Evolutionary conservation across 2,113 vertebrate genomes (phyloP).

Genomic region (Saguinus midas): DNA sequence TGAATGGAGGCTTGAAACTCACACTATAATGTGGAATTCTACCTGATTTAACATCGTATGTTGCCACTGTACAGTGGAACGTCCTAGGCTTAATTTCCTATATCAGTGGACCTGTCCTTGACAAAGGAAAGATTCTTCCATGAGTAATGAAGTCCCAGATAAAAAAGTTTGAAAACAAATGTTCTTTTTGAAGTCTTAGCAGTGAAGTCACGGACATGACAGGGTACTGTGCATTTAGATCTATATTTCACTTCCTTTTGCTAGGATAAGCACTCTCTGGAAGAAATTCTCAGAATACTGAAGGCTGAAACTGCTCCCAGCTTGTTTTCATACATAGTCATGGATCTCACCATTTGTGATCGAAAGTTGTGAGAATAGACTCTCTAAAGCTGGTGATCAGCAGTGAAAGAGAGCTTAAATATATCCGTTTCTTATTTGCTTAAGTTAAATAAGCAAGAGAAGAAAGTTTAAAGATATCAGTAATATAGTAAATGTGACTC

Average conservation of each 20-base stretch:
- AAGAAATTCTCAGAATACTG: neutral
- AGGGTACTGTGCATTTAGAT: neutral
- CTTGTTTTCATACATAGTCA: constrained; percentile 39
- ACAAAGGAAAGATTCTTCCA: neutral
- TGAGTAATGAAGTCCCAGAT: neutral
- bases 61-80: neutral
- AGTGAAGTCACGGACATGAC: neutral
- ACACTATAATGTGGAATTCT: neutral
- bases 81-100: neutral
- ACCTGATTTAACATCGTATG: neutral
- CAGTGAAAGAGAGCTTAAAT: neutral
- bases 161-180: constrained; percentile 19
- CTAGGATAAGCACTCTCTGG: neutral
- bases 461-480: neutral
- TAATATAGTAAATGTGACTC: neutral
- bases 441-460: neutral
- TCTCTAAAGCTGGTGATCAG: neutral
- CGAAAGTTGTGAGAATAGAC: constrained; percentile 9
- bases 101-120: neutral
- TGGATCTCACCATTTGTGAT: neutral
- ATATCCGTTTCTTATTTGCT: neutral
- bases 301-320: constrained; percentile 2
- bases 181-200: neutral
- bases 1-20: neutral
- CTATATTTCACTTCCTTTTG: neutral